These are phyloP conservation scores for Laterallus jamaicensis DNA, from an alignment of 2,113 vertebrate genomes.

Conservation along the genomic window DNA sequence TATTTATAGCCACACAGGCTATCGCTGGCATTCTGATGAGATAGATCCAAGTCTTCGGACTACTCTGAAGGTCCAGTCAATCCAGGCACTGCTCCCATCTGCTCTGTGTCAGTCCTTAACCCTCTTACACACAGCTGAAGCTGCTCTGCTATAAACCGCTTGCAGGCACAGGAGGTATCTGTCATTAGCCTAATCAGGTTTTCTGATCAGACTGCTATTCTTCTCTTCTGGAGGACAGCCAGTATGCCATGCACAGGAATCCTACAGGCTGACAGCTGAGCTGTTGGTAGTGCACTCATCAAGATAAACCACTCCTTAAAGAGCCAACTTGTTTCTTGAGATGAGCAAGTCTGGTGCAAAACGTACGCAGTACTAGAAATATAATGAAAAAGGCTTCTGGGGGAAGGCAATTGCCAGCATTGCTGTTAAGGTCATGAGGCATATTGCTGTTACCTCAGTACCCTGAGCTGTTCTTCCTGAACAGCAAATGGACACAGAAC, in stretches of 20 bases:
- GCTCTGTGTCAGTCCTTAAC: not conserved
- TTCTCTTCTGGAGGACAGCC: not conserved
- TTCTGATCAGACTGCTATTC: not conserved
- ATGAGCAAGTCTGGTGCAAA: not conserved
- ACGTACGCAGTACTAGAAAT: not conserved
- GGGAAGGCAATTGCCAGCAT: not conserved
- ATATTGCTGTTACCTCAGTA: not conserved
- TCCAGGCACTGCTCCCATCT: not conserved
- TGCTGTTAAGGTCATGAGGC: not conserved
- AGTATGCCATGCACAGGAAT: not conserved
- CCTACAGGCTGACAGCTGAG: not conserved
- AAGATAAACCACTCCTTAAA: not conserved
- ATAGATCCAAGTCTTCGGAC: not conserved
- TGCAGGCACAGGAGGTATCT: not conserved
- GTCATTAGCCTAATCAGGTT: constrained; percentile 10
- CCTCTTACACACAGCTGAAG: not conserved
- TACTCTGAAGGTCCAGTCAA: not conserved
- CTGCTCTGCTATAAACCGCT: not conserved
- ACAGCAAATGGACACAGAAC: not conserved
- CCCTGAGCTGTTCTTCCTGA: not conserved
- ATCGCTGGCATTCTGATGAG: not conserved
- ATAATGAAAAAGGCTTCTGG: not conserved
- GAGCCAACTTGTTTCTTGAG: not conserved
- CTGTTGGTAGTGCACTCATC: not conserved
- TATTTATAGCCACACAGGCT: not conserved